Evolutionary conservation across 1,140 invertebrate genomes (phyloP).

Genomic region (Holotrichia oblita): DNA sequence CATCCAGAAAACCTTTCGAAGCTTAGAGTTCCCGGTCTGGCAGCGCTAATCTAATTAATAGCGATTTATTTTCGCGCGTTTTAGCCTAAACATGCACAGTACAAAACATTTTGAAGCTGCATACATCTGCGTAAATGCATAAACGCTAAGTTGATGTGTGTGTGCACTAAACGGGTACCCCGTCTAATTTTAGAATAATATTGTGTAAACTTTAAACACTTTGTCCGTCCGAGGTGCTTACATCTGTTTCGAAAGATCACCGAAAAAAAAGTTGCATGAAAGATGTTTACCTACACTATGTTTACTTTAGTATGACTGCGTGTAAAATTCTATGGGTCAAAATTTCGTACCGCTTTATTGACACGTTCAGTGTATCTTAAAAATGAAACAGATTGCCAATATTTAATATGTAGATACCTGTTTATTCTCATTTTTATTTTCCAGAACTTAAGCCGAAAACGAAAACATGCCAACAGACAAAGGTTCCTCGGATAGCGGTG

Average conservation of each 20-base stretch:
- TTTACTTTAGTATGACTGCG: no score
- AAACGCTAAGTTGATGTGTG: background rate
- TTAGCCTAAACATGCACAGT: background rate
- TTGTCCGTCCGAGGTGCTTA: background rate
- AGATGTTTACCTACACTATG: no score
- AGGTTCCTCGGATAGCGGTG: conserved; percentile 13
- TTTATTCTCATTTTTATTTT: conserved; percentile 24
- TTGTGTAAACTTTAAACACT: conserved; percentile 29
- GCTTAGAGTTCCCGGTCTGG: background rate
- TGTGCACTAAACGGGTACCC: background rate
- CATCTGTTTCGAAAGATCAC: background rate
- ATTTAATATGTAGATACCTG: no score
- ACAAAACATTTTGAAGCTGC: background rate
- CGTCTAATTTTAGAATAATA: conserved; percentile 13
- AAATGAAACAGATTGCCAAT: no score
- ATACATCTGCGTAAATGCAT: background rate
- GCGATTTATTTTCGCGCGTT: background rate
- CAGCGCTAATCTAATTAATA: background rate
- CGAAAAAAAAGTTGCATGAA: background rate
- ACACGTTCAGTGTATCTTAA: background rate
- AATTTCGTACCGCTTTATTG: background rate
- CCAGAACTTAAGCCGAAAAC: background rate
- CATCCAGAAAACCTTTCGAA: background rate
- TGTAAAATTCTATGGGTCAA: background rate
- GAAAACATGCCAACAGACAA: conserved; percentile 9